phyloP scores from a whole-genome alignment of 2,888 invertebrate species.

The Anoplius nigerrimus region DNA sequence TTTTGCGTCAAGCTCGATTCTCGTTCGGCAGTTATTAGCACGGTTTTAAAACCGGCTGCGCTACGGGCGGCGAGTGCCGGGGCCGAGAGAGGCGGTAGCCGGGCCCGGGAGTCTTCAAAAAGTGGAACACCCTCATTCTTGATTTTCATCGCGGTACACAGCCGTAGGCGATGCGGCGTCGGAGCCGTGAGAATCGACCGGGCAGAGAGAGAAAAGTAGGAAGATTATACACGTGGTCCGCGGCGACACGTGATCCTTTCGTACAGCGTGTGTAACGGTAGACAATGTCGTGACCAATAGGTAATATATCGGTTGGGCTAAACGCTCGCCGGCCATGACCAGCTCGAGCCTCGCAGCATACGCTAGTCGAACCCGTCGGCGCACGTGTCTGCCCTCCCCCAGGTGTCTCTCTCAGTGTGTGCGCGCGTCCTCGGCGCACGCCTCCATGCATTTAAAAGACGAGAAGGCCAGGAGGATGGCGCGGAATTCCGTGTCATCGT shows the following conservation, averaged over 20 bases:
- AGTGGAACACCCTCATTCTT: constrained; percentile 54
- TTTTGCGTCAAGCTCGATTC: constrained; percentile 1
- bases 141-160: constrained; percentile 54
- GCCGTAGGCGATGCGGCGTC: constrained; percentile 46
- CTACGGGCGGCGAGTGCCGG: neutral
- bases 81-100: neutral
- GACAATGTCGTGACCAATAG: constrained; percentile 71
- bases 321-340: constrained; percentile 59
- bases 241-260: constrained; percentile 53
- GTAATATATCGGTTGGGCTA: constrained; percentile 67
- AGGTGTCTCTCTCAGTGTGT: too few relatives aligned
- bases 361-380: too few relatives aligned
- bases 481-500: constrained; percentile 45
- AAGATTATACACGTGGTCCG: constrained; percentile 51
- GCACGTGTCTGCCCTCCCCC: neutral
- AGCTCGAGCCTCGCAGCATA: neutral
- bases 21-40: constrained; percentile 5
- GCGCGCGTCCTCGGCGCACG: constrained; percentile 25
- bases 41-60: constrained; percentile 6
- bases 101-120: constrained; percentile 30
- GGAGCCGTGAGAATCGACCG: constrained; percentile 53
- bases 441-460: constrained; percentile 19
- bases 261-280: constrained; percentile 67
- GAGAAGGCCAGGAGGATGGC: constrained; percentile 25
- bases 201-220: constrained; percentile 52